Base-by-base conservation (phyloP, 2,888 invertebrate genomes). In the Metopia argyrocephala region DNA sequence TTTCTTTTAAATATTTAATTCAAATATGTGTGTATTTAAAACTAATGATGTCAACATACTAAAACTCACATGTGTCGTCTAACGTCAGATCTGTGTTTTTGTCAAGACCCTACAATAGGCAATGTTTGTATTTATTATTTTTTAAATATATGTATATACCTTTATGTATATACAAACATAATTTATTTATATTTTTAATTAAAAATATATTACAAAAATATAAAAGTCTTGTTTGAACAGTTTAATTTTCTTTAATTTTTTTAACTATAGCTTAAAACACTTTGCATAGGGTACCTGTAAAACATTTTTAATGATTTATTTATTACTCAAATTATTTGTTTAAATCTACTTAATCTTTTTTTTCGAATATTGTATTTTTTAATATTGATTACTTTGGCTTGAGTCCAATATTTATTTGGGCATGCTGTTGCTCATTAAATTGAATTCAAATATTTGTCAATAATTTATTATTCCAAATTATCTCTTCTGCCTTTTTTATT, bases 11-110 rank as follows among this genome's bases (percentile, higher is more conserved):
- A 31, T 6, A 31, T 54, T 3, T 25, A 3, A 50, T 15, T 7
- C n/a, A 27, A 23, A 27, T 27, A 28, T 56, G 6, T 25, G 25
- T 12, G 46, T n/a, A 56, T 61, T 69, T 61, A 59, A 66, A 66
- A 75, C 27, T 27, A 66, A 75, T 75, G 66, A 75, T 52, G 74
- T 66, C 74, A 75, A 57, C 65, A 23, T 9, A 5, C 5, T 25
- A n/a, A 23, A 2, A n/a, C 31, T 5, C 23, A 54, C 20, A 65
- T 54, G 5, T 66, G 4, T 52, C n/a, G n/a, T 54, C 48, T 48
- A 18, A n/a, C 52, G 65, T 65, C n/a, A 31, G 56, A 31, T 68
- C 27, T 54, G 25, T 27, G 46, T 45, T 68, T 31, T 62, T 48
- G 2, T 21, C 1, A 50, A 56, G 21, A 65, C 57, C 38, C 65